Conservation (phyloP, 1,140 invertebrate genomes). For the Cyphomyrmex costatus region DNA sequence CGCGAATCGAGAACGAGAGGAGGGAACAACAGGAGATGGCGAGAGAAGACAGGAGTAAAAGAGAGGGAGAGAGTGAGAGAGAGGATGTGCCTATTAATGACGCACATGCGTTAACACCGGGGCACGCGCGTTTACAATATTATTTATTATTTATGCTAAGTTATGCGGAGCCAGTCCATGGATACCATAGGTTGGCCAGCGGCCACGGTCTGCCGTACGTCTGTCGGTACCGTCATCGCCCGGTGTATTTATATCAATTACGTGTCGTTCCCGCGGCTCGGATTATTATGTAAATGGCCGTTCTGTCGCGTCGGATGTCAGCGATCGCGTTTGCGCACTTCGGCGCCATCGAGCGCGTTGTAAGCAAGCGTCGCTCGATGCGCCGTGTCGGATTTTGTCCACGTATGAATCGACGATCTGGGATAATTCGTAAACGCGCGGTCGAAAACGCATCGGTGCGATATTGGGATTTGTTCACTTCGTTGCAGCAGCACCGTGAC, state of each 20-base stretch:
- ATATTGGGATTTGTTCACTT: not conserved
- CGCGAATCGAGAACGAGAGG: constrained; percentile 39
- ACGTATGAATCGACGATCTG: not conserved
- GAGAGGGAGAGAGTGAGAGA: not conserved
- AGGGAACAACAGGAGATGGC: constrained; percentile 33
- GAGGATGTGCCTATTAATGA: constrained; percentile 73
- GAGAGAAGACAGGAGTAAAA: not conserved
- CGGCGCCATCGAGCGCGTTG: constrained; percentile 33
- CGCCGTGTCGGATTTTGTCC: constrained; percentile 38
- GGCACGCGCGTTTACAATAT: constrained; percentile 84
- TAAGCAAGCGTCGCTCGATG: constrained; percentile 31
- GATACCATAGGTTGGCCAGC: constrained; percentile 82
- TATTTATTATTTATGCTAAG: constrained; percentile 86
- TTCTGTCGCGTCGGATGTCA: constrained; percentile 72
- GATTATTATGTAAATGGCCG: constrained; percentile 84
- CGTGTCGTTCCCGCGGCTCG: constrained; percentile 82
- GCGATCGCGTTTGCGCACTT: constrained; percentile 47
- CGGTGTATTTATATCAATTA: constrained; percentile 85
- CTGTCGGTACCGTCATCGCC: constrained; percentile 82
- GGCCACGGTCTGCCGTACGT: constrained; percentile 83
- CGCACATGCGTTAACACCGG: constrained; percentile 80
- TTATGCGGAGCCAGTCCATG: constrained; percentile 83
- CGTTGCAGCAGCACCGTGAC: not conserved
- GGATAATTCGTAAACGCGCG: constrained; percentile 27
- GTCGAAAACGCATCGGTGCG: constrained; percentile 1